A percentile compares a stretch with the other conserved stretches of the same genome.
Evolutionary conservation across 2,113 vertebrate genomes (phyloP).

Genomic region (Mirza zaza): DNA sequence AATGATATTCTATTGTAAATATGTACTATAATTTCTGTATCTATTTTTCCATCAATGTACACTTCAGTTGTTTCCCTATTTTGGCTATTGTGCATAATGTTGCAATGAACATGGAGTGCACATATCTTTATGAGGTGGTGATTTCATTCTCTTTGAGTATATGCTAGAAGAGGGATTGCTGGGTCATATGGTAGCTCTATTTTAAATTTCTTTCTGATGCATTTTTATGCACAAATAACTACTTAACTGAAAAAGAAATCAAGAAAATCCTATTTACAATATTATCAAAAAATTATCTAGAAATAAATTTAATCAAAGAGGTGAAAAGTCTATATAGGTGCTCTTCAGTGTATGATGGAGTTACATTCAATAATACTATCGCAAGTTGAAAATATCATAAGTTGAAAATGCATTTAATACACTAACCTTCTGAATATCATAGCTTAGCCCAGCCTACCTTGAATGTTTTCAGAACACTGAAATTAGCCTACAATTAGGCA

Average conservation of each 20-base stretch:
- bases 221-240: not conserved
- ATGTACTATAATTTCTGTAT: not conserved
- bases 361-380: too few relatives aligned
- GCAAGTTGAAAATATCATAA: too few relatives aligned
- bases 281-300: not conserved
- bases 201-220: not conserved
- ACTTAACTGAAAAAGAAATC: not conserved
- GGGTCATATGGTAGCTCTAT: not conserved
- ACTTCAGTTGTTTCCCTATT: not conserved
- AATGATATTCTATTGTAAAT: not conserved
- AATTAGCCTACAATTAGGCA: not conserved
- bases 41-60: not conserved
- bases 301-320: not conserved
- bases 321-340: not conserved
- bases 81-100: not conserved
- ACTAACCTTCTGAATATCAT: too few relatives aligned
- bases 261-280: not conserved
- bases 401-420: too few relatives aligned
- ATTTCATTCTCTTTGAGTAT: not conserved
- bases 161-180: not conserved
- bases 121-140: not conserved
- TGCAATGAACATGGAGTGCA: not conserved
- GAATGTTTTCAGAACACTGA: too few relatives aligned
- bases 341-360: too few relatives aligned
- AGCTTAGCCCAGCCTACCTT: too few relatives aligned